These are phyloP conservation scores for Ophonus ardosiacus DNA, from an alignment of 2,888 invertebrate genomes.

Conservation along the genomic window DNA sequence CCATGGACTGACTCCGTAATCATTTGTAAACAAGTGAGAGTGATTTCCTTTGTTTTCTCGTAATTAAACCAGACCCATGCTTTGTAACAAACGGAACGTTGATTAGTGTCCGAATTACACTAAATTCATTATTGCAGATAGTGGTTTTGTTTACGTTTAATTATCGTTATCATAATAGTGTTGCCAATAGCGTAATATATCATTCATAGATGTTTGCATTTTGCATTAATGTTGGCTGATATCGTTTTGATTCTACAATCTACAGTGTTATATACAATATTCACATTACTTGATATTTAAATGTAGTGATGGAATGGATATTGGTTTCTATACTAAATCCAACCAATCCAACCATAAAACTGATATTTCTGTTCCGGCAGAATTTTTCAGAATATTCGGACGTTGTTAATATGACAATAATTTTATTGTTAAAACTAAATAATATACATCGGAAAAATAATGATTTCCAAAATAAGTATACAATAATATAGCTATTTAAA, in stretches of 20 bases:
- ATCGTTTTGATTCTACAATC: not conserved
- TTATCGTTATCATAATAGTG: not conserved
- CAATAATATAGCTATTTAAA: too few species aligned
- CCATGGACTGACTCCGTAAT: slow-evolving; percentile 14
- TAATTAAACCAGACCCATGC: slow-evolving; percentile 21
- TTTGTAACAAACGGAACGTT: slow-evolving; percentile 4
- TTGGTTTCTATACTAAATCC: too few species aligned
- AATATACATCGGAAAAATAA: too few species aligned
- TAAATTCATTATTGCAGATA: slow-evolving; percentile 19
- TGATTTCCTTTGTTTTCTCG: slow-evolving; percentile 35
- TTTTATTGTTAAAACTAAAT: too few species aligned
- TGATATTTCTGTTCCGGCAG: too few species aligned
- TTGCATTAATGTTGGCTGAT: not conserved
- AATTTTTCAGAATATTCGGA: too few species aligned
- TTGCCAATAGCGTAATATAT: not conserved
- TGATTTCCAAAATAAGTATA: too few species aligned
- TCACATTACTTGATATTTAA: too few species aligned
- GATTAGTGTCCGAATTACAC: not conserved
- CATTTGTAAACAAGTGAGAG: slow-evolving; percentile 43
- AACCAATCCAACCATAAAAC: too few species aligned
- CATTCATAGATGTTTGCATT: slow-evolving; percentile 1
- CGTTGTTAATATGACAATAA: too few species aligned
- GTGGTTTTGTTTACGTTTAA: slow-evolving; percentile 9
- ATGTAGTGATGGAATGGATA: too few species aligned
- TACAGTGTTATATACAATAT: not conserved